Evolutionary conservation across 2,113 vertebrate species (phyloP), one percentile per base, ranked within the genome.

Genomic region (Monopterus albus): DNA sequence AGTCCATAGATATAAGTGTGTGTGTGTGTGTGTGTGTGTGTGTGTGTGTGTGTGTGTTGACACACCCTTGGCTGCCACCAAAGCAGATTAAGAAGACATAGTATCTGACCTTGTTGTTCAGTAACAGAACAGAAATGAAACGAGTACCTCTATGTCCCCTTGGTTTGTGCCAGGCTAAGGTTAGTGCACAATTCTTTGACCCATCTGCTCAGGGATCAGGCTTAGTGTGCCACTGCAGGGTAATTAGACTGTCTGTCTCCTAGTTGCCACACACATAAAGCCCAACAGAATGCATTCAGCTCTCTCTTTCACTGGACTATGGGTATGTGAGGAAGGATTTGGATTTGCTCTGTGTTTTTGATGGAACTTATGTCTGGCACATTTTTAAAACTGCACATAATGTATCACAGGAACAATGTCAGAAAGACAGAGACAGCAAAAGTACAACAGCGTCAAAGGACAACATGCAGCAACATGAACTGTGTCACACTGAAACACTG

Each of bases 161-260:
- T 57, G 31, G 51, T 47, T 62, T 66, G 78, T 6, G 17, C 58
- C 65, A 65, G 71, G 59, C 42, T 56, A 56, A 67, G 40, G 57
- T 60, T 75, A 42, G 36, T 20, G 69, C 56, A 72, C 52, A 74
- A 81, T 56, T 69, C 51, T 31, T 23, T 73, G 81, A 84, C 65
- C 73, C 63, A 56, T 64, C 74, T 73, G 51, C 75, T 62, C 56
- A 26, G 68, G 58, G 65, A 74, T 79, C 73, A 42, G 59, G 68
- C 49, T 81, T 73, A 49, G 78, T 88, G 64, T 62, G 73, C 60
- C 76, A 56, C 82, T 60, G 65, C 50, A 70, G 85, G 76, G 77
- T 89, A 87, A 90, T 89, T 90, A 88, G 76, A 56, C 83, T 87
- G 81, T 87, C 86, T 75, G 56, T 84, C 83, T 86, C 28, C 52